Conservation (phyloP, 2,888 invertebrate species). For the Meta bourneti region DNA sequence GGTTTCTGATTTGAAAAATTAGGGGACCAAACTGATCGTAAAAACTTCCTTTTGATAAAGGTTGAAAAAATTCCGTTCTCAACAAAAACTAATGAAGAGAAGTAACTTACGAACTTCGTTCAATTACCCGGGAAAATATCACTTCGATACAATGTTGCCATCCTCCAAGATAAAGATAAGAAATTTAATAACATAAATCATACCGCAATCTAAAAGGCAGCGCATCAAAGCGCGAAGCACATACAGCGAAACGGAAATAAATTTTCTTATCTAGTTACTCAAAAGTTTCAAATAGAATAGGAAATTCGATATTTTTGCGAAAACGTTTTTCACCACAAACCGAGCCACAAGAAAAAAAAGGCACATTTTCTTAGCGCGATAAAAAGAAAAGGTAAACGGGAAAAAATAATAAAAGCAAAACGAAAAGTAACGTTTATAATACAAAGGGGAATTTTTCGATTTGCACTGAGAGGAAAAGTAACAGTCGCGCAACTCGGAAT, state of each 20-base stretch:
- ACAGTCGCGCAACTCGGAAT: neutral
- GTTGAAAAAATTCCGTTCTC: neutral
- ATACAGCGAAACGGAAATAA: constrained; percentile 2
- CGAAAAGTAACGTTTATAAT: constrained; percentile 37
- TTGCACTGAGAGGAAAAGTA: neutral
- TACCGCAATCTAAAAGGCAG: neutral
- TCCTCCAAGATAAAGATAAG: neutral
- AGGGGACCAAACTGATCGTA: too few relatives aligned
- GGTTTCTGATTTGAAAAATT: too few relatives aligned
- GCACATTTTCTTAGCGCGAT: neutral
- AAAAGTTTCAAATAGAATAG: constrained; percentile 9
- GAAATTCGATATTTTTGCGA: constrained; percentile 49
- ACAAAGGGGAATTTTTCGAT: constrained; percentile 26
- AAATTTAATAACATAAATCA: neutral
- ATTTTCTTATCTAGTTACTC: constrained; percentile 23
- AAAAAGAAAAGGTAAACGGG: constrained; percentile 10
- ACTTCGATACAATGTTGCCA: neutral
- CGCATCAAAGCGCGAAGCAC: too few relatives aligned
- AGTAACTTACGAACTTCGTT: neutral
- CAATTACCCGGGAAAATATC: neutral
- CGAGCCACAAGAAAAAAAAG: neutral
- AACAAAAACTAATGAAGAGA: neutral
- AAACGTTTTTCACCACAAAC: constrained; percentile 20
- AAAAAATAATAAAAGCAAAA: neutral
- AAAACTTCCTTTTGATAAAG: too few relatives aligned